These are phyloP conservation scores for Formicarius rufipectus DNA, from an alignment of 2,113 vertebrate species.

Conservation along the genomic window DNA sequence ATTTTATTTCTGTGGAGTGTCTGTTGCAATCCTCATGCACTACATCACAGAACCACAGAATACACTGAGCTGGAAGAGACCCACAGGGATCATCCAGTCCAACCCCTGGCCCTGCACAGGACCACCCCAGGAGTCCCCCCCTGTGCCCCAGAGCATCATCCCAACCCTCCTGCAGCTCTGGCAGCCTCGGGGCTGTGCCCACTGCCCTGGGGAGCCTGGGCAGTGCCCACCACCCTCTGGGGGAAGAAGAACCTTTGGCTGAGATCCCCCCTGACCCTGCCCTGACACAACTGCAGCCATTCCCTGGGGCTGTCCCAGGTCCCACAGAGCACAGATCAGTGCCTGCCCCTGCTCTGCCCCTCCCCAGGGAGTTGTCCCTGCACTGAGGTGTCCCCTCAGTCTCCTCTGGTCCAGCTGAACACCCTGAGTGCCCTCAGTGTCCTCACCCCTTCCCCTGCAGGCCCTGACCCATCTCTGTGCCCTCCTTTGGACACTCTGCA, in stretches of 20 bases:
- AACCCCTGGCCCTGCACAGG: not conserved
- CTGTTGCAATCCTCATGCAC: not conserved
- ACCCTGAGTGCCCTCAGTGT: no score
- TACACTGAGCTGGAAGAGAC: not conserved
- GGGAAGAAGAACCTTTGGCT: not conserved
- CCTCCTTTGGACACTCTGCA: no score
- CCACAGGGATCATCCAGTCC: not conserved
- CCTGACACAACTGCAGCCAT: no score
- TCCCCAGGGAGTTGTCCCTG: no score
- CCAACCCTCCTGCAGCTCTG: not conserved
- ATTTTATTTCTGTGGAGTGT: not conserved
- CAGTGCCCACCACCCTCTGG: not conserved
- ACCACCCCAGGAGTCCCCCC: not conserved
- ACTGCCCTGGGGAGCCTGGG: not conserved
- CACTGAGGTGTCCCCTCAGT: no score
- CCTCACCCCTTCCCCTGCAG: no score
- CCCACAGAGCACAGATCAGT: no score
- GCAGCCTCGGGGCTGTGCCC: not conserved
- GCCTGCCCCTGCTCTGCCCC: no score
- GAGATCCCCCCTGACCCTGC: no score
- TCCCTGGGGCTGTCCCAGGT: no score
- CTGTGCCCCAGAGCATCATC: not conserved
- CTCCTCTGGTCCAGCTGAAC: no score
- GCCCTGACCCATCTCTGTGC: no score
- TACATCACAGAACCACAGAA: not conserved